Evolutionary conservation across 1,140 invertebrate species (phyloP), one percentile per base, ranked within the genome.

Genomic region (Campoletis sonorensis): DNA sequence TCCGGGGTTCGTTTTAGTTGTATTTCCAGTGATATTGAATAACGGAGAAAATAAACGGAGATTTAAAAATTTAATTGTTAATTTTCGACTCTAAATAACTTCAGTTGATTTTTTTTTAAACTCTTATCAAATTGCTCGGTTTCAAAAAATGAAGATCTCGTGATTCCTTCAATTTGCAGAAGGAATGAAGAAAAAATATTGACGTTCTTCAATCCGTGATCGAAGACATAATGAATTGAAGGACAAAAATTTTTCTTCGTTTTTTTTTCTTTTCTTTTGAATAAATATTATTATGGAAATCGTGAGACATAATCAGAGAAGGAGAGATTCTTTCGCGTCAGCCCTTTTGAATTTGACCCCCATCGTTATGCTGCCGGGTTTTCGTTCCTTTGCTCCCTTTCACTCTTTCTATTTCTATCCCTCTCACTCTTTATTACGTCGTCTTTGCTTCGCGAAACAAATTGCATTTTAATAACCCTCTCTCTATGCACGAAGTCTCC

Each of bases 401-500:
- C 30, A n/a, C 30, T 2, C 30, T 33, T 7, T 33, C 30, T 33
- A 2, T 33, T 21, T 51, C 75, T 27, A 0, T 49, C 13, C 45
- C 7, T 51, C 45, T 26, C n/a, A n/a, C 45, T 21, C 73, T 27
- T 26, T 61, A 16, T n/a, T 54, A 26, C 21, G 18, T 58, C 54
- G 18, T 76, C 54, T 77, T 79, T 67, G 76, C 61, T 51, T 70
- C 78, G 54, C 13, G 40, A 26, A 79, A 71, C 78, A 70, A 68
- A 82, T 82, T 77, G 58, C 77, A 82, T 82, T 82, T 81, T 81
- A 79, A 82, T 79, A 75, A 73, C 70, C 76, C 77, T 79, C 81
- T 82, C 70, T 82, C 76, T 79, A 82, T 82, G 81, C 81, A 79
- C 67, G 77, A 27, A 51, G 77, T 26, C 54, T 68, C 26, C 40